These are phyloP conservation scores for Protomyctophum bolini DNA, from an alignment of 2,113 vertebrate genomes.

Conservation along the genomic window DNA sequence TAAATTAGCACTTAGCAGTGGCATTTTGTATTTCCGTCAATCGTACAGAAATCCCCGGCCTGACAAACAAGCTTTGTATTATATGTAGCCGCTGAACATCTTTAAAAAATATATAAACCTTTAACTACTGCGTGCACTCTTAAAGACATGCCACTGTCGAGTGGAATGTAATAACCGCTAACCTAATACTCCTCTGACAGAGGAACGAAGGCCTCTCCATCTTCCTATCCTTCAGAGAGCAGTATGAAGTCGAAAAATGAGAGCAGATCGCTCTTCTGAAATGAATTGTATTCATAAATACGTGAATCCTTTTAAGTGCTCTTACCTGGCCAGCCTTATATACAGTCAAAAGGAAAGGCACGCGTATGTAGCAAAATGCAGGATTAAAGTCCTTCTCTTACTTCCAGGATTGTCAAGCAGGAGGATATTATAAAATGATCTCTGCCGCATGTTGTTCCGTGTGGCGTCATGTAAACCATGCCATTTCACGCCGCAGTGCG, in stretches of 20 bases:
- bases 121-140: too few species aligned
- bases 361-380: conserved; percentile 23
- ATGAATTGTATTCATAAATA: conserved; percentile 4
- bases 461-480: conserved; percentile 30
- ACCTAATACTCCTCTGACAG: too few species aligned
- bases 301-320: conserved; percentile 19
- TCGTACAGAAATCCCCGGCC: too few species aligned
- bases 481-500: conserved; percentile 9
- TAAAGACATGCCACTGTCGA: too few species aligned
- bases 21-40: too few species aligned
- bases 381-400: conserved; percentile 48
- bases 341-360: background rate
- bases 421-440: conserved; percentile 60
- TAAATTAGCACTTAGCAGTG: too few species aligned
- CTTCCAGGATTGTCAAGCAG: conserved; percentile 47
- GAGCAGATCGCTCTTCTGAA: background rate
- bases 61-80: too few species aligned
- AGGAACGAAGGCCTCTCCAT: too few species aligned
- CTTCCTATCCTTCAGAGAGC: too few species aligned
- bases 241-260: background rate
- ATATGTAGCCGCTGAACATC: too few species aligned
- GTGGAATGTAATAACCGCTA: too few species aligned
- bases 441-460: conserved; percentile 28
- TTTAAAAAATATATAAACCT: too few species aligned
- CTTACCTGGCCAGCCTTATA: conserved; percentile 6